These are phyloP conservation scores for Phoenicopterus ruber DNA, from an alignment of 2,113 vertebrate genomes.

Conservation along the genomic window DNA sequence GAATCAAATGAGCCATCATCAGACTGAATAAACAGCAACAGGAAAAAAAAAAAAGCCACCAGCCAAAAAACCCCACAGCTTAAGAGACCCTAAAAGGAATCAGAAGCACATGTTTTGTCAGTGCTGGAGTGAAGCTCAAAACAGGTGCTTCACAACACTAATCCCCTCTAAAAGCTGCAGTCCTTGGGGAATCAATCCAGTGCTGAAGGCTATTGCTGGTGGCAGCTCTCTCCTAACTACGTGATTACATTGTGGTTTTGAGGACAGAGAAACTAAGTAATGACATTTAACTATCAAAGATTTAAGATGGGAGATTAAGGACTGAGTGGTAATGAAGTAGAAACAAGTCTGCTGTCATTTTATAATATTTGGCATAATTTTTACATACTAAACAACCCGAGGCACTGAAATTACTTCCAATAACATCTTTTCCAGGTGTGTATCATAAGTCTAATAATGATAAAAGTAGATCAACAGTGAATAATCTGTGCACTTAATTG, in stretches of 20 bases:
- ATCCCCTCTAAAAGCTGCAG: background rate
- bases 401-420: background rate
- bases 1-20: background rate
- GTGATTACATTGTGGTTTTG: background rate
- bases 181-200: background rate
- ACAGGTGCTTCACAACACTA: background rate
- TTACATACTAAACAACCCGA: background rate
- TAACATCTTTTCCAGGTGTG: background rate
- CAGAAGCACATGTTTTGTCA: background rate
- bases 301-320: background rate
- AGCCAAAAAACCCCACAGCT: background rate
- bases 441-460: background rate
- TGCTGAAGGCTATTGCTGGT: background rate
- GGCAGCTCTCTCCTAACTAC: background rate
- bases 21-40: background rate
- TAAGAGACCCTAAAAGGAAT: background rate
- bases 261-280: background rate
- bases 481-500: background rate
- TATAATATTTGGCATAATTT: background rate
- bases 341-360: background rate
- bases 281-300: background rate
- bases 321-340: background rate
- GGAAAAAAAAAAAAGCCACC: background rate
- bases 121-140: background rate
- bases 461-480: background rate